Evolutionary conservation across 1,140 invertebrate species (phyloP), one percentile per base, ranked within the genome.

Genomic region (Drosophila arizonae): DNA sequence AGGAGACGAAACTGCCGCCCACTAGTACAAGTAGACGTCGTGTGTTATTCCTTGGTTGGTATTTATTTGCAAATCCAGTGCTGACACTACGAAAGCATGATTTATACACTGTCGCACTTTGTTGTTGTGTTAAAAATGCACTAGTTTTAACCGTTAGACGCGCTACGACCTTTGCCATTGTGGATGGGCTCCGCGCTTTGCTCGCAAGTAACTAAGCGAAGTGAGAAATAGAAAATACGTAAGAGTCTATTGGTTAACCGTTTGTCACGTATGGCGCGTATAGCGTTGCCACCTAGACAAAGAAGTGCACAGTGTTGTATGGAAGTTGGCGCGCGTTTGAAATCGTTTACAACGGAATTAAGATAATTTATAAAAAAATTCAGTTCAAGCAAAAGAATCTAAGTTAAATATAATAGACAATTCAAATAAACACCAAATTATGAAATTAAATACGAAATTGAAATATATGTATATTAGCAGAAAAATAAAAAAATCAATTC

Each of bases 201-300:
- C 28, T 61, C 6, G 45, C 41, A n/a, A 52, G 74, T 77, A 79
- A 57, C 64, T 68, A 55, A 71, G 64, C 60, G 60, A 76, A 73
- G 43, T 84, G 80, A 82, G 72, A 84, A 87, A 86, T 78, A 67
- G 82, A 58, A 72, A 76, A 67, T 6, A 70, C 72, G 72, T 74
- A 74, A 70, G 52, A 11, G 13, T 1, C 17, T 11, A 8, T 41
- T 43, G 39, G 46, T 9, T 50, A 11, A 5, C 4, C 3, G 11
- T 6, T 33, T 39, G 8, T 45, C 39, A 64, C 66, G 66, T 74
- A 64, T n/a, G 17, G 15, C 6, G 21, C 6, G 4, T 0, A 10
- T 33, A 36, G 72, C 67, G 72, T 74, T 74, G 72, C 72, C 72
- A 74, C 58, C 17, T 58, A 64, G 33, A 8, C 10, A 15, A 48